phyloP scores from a whole-genome alignment of 2,797 vertebrate species.

The Benthosema pterotum region DNA sequence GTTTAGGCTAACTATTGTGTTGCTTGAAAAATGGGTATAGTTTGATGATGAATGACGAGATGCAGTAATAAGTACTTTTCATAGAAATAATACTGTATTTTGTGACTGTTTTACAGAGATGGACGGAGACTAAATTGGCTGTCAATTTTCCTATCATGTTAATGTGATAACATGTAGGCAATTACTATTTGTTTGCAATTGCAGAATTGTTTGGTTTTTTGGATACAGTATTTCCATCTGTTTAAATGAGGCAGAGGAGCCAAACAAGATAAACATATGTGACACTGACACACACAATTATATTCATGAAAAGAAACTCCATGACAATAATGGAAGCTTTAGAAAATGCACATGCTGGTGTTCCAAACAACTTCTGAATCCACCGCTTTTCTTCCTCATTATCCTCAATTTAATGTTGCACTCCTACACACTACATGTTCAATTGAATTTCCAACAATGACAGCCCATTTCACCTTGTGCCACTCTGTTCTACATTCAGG shows the following conservation, averaged over 20 bases:
- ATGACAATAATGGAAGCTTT: constrained; percentile 11
- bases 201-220: not conserved
- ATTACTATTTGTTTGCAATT: constrained; percentile 5
- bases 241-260: constrained; percentile 6
- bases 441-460: constrained; percentile 17
- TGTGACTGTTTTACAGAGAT: too few species aligned
- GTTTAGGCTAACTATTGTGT: too few species aligned
- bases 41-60: too few species aligned
- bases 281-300: constrained; percentile 21
- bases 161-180: constrained; percentile 1
- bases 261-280: constrained; percentile 4
- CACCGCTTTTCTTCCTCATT: constrained; percentile 4
- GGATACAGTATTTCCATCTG: not conserved
- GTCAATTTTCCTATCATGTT: constrained; percentile 8
- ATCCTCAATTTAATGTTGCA: constrained; percentile 17
- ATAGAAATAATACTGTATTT: not conserved
- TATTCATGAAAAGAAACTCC: constrained; percentile 23
- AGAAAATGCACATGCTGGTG: constrained; percentile 6
- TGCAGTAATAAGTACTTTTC: too few species aligned
- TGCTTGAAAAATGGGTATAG: too few species aligned
- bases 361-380: constrained; percentile 3
- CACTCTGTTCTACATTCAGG: constrained; percentile 16
- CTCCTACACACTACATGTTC: constrained; percentile 9
- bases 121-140: not conserved
- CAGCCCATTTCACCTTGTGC: constrained; percentile 9